phyloP scores from a whole-genome alignment of 2,113 vertebrate genomes.

The Aythya baeri region DNA sequence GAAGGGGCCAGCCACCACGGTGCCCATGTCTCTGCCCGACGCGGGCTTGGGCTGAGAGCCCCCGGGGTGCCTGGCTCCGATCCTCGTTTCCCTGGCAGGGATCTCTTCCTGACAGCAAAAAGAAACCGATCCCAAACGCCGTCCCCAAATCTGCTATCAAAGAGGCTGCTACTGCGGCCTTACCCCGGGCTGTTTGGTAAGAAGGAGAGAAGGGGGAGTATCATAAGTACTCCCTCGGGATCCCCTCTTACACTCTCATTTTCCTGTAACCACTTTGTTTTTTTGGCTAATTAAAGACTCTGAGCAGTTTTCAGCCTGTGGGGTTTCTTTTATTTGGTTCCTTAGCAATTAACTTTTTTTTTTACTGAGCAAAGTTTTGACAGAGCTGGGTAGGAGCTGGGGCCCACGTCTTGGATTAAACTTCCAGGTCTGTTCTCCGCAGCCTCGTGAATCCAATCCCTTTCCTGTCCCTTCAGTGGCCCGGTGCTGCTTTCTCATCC shows the following conservation, averaged over 20 bases:
- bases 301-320: constrained; percentile 74
- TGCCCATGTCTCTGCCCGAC: neutral
- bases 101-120: neutral
- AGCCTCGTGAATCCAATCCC: neutral
- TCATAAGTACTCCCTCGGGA: constrained; percentile 26
- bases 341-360: constrained; percentile 77
- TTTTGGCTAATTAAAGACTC: constrained; percentile 81
- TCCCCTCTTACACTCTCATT: constrained; percentile 63
- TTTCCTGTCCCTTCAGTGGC: neutral
- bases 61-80: neutral
- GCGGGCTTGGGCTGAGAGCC: neutral
- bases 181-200: constrained; percentile 35
- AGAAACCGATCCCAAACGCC: neutral
- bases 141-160: neutral
- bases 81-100: neutral
- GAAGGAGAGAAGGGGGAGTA: constrained; percentile 14
- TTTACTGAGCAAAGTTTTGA: constrained; percentile 76
- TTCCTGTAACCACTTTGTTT: constrained; percentile 68
- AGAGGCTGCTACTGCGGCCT: neutral
- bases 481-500: neutral
- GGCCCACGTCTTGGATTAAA: constrained; percentile 36
- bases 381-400: constrained; percentile 57
- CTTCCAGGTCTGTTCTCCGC: neutral
- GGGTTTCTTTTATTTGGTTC: constrained; percentile 80
- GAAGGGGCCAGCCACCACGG: neutral